Base-by-base conservation (phyloP, 2,888 invertebrate species). In the Perizoma affinitatum region DNA sequence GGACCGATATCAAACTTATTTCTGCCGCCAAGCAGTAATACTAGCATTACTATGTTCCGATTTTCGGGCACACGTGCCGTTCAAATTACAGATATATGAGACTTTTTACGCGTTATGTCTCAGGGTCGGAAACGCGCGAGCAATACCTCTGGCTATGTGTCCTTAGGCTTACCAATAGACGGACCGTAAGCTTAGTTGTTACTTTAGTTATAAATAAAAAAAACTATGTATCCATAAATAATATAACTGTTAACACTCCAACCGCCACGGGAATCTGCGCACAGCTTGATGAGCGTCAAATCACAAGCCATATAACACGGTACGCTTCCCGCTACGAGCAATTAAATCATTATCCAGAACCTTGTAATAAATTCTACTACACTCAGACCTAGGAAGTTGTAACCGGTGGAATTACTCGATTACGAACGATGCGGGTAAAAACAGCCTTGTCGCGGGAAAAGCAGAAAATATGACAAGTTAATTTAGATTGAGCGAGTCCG, bases 391-490 rank as follows among this genome's bases (percentile, higher is more conserved):
- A 63, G 80, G 79, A 81, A 84, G 74, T 77, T 22, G 72, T 69
- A 74, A 69, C 67, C 71, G 67, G 77, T 80, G 79, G 84, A 82
- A 80, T 82, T 82, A 78, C 75, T 78, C 74, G 79, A 82, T 82
- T 80, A 82, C 75, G 74, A 78, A 76, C 66, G 67, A 59, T 61
- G 66, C 67, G 68, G 71, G 61, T 63, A 82, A 84, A 82, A 81
- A 81, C 76, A 73, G 68, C 38, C 73, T 66, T 66, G 62, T 68
- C 73, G 54, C 72, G 71, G 79, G 83, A 86, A 87, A 86, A 83
- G 79, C 79, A 82, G 81, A 83, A 80, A 84, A 86, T 84, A 82
- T 86, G 88, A 88, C 87, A 85, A 80, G 82, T 84, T 86, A 84
- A 88, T 89, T 86, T 86, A 84, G 85, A 87, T 83, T 82, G 84